These are phyloP conservation scores for Acrobasis consociella DNA, from an alignment of 2,888 invertebrate species.

Conservation along the genomic window DNA sequence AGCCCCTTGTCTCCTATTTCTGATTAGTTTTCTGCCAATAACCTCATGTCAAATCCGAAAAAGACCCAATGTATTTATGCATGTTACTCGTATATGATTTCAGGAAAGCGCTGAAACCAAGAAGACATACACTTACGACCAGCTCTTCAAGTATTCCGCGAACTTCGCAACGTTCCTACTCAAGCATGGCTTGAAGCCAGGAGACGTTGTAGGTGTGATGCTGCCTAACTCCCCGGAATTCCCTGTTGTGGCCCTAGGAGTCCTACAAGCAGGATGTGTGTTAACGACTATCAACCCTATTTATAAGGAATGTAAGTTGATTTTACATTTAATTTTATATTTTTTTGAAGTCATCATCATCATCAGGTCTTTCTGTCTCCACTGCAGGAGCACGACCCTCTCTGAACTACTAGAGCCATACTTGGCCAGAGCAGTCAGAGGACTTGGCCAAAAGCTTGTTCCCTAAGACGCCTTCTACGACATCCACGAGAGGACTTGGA, in stretches of 20 bases:
- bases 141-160: conserved; percentile 80
- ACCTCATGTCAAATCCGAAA: no score
- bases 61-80: no score
- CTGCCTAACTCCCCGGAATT: conserved; percentile 90
- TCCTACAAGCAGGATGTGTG: conserved; percentile 86
- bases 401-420: no score
- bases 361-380: no score
- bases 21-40: no score
- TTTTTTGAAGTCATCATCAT: no score
- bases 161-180: conserved; percentile 85
- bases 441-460: no score
- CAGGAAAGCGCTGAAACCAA: conserved; percentile 75
- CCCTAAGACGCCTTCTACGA: no score
- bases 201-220: conserved; percentile 86
- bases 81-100: neutral
- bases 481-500: no score
- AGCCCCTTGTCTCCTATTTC: no score
- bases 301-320: conserved; percentile 84
- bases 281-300: conserved; percentile 89
- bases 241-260: conserved; percentile 85
- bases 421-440: no score
- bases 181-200: conserved; percentile 83
- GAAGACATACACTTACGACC: conserved; percentile 66
- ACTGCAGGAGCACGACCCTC: no score
- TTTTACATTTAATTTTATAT: conserved; percentile 13